Conservation (phyloP, 2,888 invertebrate genomes). For the Erebia palarica region DNA sequence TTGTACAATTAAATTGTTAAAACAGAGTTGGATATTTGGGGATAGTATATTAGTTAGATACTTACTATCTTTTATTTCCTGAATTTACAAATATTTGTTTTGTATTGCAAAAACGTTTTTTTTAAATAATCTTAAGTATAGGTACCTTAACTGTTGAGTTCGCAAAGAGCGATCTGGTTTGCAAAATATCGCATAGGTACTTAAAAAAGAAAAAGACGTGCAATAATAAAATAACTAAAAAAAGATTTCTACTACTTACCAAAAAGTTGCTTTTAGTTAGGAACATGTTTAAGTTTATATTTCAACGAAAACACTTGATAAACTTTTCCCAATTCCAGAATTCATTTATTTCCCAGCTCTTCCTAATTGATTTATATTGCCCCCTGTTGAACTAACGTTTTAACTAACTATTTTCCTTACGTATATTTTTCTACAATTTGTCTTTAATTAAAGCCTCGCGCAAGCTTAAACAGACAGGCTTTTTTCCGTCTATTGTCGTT, state of each 20-base stretch:
- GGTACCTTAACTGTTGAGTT: background rate
- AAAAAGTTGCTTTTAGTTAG: background rate
- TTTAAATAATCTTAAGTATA: background rate
- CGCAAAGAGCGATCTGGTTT: background rate
- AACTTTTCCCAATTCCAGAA: conserved; percentile 4
- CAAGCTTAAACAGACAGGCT: conserved; percentile 42
- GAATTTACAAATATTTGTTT: background rate
- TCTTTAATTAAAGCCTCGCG: conserved; percentile 67
- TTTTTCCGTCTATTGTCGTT: conserved; percentile 55
- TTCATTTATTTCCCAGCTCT: conserved; percentile 2
- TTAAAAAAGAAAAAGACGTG: background rate
- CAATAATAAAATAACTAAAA: too few relatives aligned
- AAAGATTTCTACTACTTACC: background rate
- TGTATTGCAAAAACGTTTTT: background rate
- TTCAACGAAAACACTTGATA: background rate
- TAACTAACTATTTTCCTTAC: too few relatives aligned
- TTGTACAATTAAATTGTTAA: conserved; percentile 5
- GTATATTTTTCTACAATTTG: conserved; percentile 51
- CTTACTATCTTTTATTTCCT: background rate
- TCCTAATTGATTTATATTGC: conserved; percentile 24
- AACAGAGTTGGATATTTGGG: conserved; percentile 3
- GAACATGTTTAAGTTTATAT: background rate
- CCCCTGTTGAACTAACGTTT: conserved; percentile 22
- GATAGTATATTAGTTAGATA: background rate
- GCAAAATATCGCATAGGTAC: background rate